Percentiles rank a stretch among this genome's conserved stretches.
phyloP scores from a whole-genome alignment of 2,113 vertebrate species.

The Lethenteron camtschaticum region DNA sequence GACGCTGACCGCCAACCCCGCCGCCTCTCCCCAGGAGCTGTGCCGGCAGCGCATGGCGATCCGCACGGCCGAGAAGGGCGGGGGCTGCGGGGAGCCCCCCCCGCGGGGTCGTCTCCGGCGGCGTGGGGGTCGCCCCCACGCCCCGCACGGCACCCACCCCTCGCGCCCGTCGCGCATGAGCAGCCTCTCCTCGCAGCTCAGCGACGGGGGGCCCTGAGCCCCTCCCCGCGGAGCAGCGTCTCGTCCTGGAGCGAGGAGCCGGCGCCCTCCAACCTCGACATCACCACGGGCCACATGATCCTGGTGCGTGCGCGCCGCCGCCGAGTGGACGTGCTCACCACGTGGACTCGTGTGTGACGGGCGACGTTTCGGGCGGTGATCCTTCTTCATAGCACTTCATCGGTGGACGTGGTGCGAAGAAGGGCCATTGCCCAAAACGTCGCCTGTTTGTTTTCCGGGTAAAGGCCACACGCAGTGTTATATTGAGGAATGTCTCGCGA shows the following conservation, averaged over 20 bases:
- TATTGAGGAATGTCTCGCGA: no score
- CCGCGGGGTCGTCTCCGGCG: no score
- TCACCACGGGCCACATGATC: slow-evolving; percentile 95
- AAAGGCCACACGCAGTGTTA: no score
- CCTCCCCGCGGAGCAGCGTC: slow-evolving; percentile 61
- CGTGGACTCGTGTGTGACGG: no score
- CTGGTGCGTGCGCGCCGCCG: slow-evolving; percentile 31
- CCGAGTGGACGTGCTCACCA: no score
- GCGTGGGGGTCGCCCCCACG: no score
- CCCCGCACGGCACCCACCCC: slow-evolving; percentile 14
- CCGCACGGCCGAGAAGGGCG: slow-evolving; percentile 29
- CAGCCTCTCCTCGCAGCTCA: slow-evolving; percentile 74
- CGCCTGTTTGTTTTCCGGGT: no score
- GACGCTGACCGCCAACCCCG: no score
- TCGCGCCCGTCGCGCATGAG: slow-evolving; percentile 54
- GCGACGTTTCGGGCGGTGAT: no score
- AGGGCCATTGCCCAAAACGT: no score
- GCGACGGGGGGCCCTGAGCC: slow-evolving; percentile 66
- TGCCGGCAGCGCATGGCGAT: slow-evolving; percentile 79
- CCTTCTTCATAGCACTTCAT: no score
- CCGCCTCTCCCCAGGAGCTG: slow-evolving; percentile 35
- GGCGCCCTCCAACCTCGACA: slow-evolving; percentile 79
- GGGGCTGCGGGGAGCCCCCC: background rate
- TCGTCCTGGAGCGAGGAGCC: slow-evolving; percentile 90
- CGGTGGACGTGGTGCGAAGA: no score